Conservation (phyloP, 64 coral and sea anemone genomes). For the Stichodactyla helianthus region DNA sequence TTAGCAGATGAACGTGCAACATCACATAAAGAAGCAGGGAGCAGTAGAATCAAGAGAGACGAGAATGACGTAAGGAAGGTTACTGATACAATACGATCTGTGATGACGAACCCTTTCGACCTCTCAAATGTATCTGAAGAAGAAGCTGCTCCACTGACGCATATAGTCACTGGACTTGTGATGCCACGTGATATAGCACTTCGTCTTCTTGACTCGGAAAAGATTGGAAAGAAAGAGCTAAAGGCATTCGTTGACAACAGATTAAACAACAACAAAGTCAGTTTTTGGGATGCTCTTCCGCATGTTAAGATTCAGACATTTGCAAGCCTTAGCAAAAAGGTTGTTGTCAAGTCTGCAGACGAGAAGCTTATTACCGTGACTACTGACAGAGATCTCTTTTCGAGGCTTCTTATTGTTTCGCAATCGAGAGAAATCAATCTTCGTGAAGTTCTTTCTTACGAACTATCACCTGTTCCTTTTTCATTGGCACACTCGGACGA, state of each 20-base stretch:
- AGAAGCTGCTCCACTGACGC: not conserved
- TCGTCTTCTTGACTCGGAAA: not conserved
- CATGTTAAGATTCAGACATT: constrained; percentile 14
- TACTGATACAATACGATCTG: not conserved
- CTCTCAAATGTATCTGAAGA: not conserved
- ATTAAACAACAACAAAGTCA: constrained; percentile 12
- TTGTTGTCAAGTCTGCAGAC: constrained; percentile 3
- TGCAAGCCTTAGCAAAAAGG: not conserved
- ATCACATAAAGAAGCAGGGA: constrained; percentile 11
- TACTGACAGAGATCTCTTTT: constrained; percentile 24
- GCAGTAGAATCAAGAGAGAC: constrained; percentile 4
- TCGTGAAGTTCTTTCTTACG: constrained; percentile 22
- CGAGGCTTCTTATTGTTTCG: constrained; percentile 8
- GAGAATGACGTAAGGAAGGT: constrained; percentile 22
- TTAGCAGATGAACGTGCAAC: not conserved
- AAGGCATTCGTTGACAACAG: constrained; percentile 13
- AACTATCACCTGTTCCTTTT: constrained; percentile 25
- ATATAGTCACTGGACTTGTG: not conserved
- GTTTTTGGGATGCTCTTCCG: constrained; percentile 29
- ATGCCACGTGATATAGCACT: not conserved
- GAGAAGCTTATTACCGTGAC: constrained; percentile 22
- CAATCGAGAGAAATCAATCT: constrained; percentile 22
- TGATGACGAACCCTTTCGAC: constrained; percentile 21
- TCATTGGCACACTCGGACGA: constrained; percentile 25
- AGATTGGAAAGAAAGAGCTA: not conserved